These are phyloP conservation scores for Trachelus troglodyta DNA, from an alignment of 2,888 invertebrate genomes.

Conservation along the genomic window DNA sequence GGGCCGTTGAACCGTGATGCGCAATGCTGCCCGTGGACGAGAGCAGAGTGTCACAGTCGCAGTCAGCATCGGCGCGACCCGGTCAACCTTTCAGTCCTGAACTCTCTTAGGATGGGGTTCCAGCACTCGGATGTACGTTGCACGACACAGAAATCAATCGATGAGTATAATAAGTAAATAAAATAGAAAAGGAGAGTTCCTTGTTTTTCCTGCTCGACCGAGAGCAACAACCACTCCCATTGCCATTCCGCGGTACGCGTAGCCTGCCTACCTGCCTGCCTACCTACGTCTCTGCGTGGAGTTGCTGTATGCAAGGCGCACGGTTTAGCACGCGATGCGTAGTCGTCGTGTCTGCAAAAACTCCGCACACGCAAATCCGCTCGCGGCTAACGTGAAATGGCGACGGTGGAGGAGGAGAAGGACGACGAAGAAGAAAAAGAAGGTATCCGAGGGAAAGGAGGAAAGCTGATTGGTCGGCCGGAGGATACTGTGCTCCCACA, in stretches of 20 bases:
- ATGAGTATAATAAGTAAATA: background rate
- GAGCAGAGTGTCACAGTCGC: conserved; percentile 14
- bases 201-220: background rate
- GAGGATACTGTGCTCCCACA: background rate
- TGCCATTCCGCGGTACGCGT: background rate
- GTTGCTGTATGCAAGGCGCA: background rate
- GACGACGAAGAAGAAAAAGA: background rate
- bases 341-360: conserved; percentile 44
- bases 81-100: background rate
- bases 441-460: background rate
- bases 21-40: conserved; percentile 38
- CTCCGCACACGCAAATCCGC: conserved; percentile 46
- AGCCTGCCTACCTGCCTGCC: background rate
- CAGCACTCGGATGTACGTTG: background rate
- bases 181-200: background rate
- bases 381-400: background rate
- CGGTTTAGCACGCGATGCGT: conserved; percentile 24
- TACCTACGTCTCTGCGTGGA: background rate
- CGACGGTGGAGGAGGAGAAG: no score
- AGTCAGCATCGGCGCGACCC: conserved; percentile 16
- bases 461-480: no score
- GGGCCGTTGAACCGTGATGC: conserved; percentile 61
- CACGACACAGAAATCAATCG: background rate
- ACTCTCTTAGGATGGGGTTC: no score
- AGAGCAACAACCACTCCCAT: conserved; percentile 28